Conservation (phyloP, 2,797 vertebrate species). For the Borostomias antarcticus region DNA sequence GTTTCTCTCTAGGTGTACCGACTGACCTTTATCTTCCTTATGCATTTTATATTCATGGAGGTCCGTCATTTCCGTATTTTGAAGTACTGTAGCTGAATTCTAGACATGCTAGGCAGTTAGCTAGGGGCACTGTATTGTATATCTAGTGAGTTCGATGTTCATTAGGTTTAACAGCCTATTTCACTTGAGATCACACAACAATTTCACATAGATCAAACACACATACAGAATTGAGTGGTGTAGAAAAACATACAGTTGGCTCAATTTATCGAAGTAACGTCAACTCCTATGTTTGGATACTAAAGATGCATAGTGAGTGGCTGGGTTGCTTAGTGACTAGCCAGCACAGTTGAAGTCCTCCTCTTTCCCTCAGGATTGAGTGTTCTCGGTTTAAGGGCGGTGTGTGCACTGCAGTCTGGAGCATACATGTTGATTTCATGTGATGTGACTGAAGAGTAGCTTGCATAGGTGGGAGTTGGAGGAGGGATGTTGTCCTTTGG, state of each 20-base stretch:
- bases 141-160: background rate
- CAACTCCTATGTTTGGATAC: background rate
- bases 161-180: background rate
- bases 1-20: background rate
- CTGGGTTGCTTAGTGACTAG: background rate
- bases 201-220: background rate
- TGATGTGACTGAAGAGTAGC: background rate
- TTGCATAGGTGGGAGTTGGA: background rate
- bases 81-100: background rate
- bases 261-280: background rate
- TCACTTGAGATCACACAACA: background rate
- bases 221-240: background rate
- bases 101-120: background rate
- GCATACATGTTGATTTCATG: background rate
- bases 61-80: slow-evolving; percentile 2
- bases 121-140: background rate
- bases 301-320: background rate
- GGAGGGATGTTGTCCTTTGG: background rate
- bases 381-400: background rate
- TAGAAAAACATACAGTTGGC: background rate
- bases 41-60: slow-evolving; percentile 7
- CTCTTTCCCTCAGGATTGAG: background rate
- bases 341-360: background rate
- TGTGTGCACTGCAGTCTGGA: background rate
- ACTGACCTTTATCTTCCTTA: slow-evolving; percentile 18